Evolutionary conservation across 2,797 vertebrate species (phyloP).

Genomic region (Cryptoblepharus egeriae): DNA sequence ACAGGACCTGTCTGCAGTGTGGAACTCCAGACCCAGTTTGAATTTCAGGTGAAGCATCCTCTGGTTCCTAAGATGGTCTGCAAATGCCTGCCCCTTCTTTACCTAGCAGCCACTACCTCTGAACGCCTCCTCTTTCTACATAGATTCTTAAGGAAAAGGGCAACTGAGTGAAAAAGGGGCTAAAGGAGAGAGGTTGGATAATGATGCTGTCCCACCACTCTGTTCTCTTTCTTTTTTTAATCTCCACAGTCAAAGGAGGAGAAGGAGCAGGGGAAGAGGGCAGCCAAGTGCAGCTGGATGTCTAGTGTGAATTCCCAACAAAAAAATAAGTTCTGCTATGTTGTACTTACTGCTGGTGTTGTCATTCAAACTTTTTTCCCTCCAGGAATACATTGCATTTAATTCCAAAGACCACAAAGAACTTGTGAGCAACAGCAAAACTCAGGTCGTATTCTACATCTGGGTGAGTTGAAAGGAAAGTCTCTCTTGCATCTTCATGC

Average conservation of each 20-base stretch:
- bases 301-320: no score
- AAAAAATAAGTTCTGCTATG: no score
- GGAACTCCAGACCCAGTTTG: constrained; percentile 78
- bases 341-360: no score
- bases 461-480: constrained; percentile 78
- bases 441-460: constrained; percentile 82
- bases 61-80: no score
- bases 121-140: not conserved
- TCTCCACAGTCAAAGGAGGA: no score
- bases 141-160: no score
- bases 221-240: no score
- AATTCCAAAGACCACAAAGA: constrained; percentile 83
- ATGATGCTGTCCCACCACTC: no score
- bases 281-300: no score
- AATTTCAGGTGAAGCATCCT: constrained; percentile 82
- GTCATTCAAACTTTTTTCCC: constrained; percentile 14
- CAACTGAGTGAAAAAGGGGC: no score
- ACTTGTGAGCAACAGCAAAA: constrained; percentile 88
- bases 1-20: constrained; percentile 77
- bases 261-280: no score
- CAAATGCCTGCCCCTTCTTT: not conserved
- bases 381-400: constrained; percentile 86
- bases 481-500: not conserved
- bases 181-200: no score
- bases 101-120: not conserved